These are phyloP conservation scores for Manis pentadactyla DNA, from an alignment of 2,797 vertebrate species.

Conservation along the genomic window DNA sequence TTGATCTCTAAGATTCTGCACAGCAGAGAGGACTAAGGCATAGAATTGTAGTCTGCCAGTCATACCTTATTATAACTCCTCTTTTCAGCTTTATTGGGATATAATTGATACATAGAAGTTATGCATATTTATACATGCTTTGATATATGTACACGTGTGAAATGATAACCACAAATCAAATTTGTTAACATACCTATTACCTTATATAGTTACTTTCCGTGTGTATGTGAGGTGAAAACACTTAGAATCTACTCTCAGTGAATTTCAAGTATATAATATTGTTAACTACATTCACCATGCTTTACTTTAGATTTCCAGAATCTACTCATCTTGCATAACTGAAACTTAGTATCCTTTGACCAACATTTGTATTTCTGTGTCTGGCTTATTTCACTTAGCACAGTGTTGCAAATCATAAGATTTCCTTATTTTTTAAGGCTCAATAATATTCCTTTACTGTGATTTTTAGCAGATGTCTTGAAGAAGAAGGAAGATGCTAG, in stretches of 20 bases:
- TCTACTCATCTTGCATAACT: neutral
- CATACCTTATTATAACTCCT: neutral
- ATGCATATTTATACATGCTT: neutral
- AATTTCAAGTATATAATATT: neutral
- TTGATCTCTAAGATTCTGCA: neutral
- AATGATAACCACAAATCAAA: neutral
- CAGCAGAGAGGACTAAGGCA: neutral
- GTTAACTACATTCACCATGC: neutral
- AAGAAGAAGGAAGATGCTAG: neutral
- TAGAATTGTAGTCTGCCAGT: neutral
- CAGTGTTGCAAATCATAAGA: neutral
- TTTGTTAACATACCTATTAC: neutral
- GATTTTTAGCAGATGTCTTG: neutral
- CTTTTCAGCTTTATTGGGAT: neutral
- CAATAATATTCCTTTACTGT: neutral
- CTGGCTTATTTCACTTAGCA: neutral
- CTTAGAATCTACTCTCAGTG: neutral
- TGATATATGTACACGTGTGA: neutral
- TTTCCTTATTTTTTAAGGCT: neutral
- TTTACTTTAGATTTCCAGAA: neutral
- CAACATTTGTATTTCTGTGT: neutral
- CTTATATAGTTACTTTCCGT: neutral
- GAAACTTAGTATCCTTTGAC: neutral
- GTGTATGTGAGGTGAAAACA: neutral
- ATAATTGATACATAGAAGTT: neutral